Evolutionary conservation across 2,888 invertebrate species (phyloP), one percentile per base, ranked within the genome.

Genomic region (Sussaba pulchella): DNA sequence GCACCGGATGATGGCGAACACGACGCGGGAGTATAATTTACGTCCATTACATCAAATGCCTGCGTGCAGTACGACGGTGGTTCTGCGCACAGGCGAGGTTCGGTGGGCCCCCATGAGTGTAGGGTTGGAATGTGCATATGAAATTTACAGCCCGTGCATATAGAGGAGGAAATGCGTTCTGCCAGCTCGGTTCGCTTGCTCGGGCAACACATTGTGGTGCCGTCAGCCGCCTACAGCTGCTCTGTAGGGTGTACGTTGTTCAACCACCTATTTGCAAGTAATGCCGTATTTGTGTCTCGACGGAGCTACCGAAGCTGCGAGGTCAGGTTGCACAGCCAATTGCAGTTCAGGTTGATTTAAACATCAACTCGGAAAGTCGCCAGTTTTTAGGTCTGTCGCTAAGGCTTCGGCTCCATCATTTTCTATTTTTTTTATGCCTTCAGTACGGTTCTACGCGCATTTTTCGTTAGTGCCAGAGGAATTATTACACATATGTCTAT

Each of bases 141-240:
- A 88, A 88, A 88, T 88, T 88, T 88, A 88, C 88, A 86, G 84
- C 87, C 84, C 79, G 86, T 86, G 85, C 85, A 87, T 86, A 85
- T 85, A 87, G 85, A 85, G 83, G 85, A 83, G 84, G 86, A 88
- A 88, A 85, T 79, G 83, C 86, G 73, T 83, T 83, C 79, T 61
- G 52, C 82, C 72, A 73, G 76, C 82, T 64, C 76, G 59, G 36
- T 66, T 67, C 71, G 50, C 70, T 81, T 59, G 59, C 75, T 69
- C 72, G 59, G 70, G 64, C 80, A 64, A 64, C 43, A 72, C 66
- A 67, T 14, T 67, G 50, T 54, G 21, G 12, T 36, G 17, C 52
- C 39, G 52, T 41, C 21, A 10, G 64, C 45, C 43, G n/a, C 67
- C 39, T 52, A 31, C 17, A 57, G 31, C 63, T 39, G 14, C 21